Base-by-base conservation (phyloP, 2,113 vertebrate genomes). In the Poeciliopsis turrubarensis region DNA sequence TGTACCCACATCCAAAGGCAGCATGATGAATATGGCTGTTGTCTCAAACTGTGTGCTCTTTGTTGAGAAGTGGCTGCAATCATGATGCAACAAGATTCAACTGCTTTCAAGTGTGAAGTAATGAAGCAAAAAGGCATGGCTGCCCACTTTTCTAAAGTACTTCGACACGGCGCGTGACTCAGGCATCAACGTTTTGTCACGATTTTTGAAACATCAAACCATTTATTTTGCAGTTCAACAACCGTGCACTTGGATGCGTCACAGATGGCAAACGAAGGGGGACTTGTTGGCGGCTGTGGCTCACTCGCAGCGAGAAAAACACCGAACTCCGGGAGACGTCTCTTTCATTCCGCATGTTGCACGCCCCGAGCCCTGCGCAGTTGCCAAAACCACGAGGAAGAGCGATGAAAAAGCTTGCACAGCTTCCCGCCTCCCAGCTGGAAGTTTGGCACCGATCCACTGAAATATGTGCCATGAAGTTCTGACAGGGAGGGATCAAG, bases 21-120 rank as follows among this genome's bases (percentile, higher is more conserved):
- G 34, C 47, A 79, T 66, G 60, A 67, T 26, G 73, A 81, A 77
- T 76, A 70, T 17, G 27, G 39, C 73, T 60, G 47, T 39, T 11
- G 72, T 65, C 72, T 75, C 70, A 80, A 78, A 78, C 77, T 47
- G 68, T 63, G 29, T 51, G 31, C 65, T 70, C 63, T 70, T 77
- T 81, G 60, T 54, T 68, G 29, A 22, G 66, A 39, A 80, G 57
- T 69, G 76, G 82, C 74, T 86, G 83, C 67, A 83, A 87, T 78
- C 71, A 66, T 87, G 88, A 91, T 73, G 89, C 87, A 87, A 91
- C 83, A 62, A 63, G 25, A 71, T 67, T 81, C 78, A 80, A 78
- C 30, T 60, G 62, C 79, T 72, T 60, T 72, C 30, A 68, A 82
- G 77, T 60, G 70, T 68, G 71, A 73, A 83, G 75, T 41, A 74